Evolutionary conservation across 1,140 invertebrate species (phyloP).

Genomic region (Hylyphantes graminicola): DNA sequence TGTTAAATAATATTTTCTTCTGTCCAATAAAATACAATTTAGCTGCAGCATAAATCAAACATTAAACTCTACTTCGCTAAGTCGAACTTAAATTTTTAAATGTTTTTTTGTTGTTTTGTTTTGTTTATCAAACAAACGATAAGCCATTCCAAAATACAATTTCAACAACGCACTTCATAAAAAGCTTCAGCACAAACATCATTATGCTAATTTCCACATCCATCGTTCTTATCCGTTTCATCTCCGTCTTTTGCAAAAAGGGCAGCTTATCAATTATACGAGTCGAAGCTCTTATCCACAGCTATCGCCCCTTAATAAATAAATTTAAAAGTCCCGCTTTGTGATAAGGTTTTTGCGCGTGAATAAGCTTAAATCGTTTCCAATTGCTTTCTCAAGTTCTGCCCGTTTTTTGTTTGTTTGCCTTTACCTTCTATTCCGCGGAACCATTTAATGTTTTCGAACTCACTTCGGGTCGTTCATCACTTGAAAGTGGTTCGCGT

Average conservation of each 20-base stretch:
- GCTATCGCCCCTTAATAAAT: conserved; percentile 50
- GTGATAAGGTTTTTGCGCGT: conserved; percentile 47
- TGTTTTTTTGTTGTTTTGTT: too few relatives aligned
- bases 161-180: too few relatives aligned
- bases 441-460: conserved; percentile 49
- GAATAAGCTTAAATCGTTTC: conserved; percentile 20
- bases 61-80: too few relatives aligned
- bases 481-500: conserved; percentile 46
- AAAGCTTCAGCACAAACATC: not conserved
- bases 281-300: conserved; percentile 29
- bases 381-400: conserved; percentile 47
- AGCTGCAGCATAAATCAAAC: too few relatives aligned
- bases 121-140: too few relatives aligned
- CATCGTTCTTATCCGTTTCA: conserved; percentile 16
- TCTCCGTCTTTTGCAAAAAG: conserved; percentile 10
- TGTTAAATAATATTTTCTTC: too few relatives aligned
- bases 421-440: conserved; percentile 20
- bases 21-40: too few relatives aligned
- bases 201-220: conserved; percentile 29
- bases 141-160: too few relatives aligned
- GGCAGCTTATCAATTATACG: conserved; percentile 47
- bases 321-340: conserved; percentile 47
- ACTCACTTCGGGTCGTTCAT: conserved; percentile 41
- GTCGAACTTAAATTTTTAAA: too few relatives aligned
- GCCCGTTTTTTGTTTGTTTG: conserved; percentile 9